phyloP scores from a whole-genome alignment of 2,113 vertebrate species.

The Stictonetta naevosa region DNA sequence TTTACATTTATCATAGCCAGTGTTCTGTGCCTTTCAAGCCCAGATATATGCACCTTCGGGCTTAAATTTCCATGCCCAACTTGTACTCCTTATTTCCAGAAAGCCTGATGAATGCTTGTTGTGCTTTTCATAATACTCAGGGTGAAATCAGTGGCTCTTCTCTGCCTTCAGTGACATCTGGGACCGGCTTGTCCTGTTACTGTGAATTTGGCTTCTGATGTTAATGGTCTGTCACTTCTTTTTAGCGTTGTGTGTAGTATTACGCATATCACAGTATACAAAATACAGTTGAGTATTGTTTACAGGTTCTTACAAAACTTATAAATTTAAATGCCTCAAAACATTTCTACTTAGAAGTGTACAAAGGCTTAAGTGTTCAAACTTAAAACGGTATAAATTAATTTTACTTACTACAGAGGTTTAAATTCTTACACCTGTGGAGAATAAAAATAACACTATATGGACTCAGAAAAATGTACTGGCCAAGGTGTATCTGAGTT shows the following conservation, averaged over 20 bases:
- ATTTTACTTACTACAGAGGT: not conserved
- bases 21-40: not conserved
- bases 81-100: not conserved
- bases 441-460: not conserved
- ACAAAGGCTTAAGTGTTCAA: not conserved
- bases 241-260: not conserved
- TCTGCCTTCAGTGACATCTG: not conserved
- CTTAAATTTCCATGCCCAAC: not conserved
- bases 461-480: not conserved
- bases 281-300: not conserved
- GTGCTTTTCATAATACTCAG: not conserved
- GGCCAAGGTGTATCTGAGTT: not conserved
- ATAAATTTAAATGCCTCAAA: not conserved
- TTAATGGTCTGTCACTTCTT: not conserved
- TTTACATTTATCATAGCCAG: not conserved
- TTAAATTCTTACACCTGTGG: not conserved
- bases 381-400: not conserved
- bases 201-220: not conserved
- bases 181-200: not conserved
- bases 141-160: not conserved
- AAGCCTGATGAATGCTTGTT: not conserved
- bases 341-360: not conserved
- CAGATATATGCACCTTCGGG: rapidly evolving
- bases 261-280: not conserved
- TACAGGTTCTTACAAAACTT: not conserved